Conservation (phyloP, 2,113 vertebrate genomes). For the Datnioides undecimradiatus region DNA sequence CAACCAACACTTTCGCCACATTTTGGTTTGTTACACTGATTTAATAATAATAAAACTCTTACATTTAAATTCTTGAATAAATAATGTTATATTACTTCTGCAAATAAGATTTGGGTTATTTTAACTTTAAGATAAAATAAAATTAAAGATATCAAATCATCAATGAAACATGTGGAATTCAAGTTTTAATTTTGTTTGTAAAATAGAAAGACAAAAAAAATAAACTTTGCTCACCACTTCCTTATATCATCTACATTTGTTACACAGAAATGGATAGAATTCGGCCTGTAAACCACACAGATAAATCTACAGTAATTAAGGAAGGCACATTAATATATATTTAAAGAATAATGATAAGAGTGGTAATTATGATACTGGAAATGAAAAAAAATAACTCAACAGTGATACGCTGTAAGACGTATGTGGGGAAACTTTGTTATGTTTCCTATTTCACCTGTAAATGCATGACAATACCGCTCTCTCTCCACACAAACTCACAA, state of each 20-base stretch:
- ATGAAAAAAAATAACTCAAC: neutral
- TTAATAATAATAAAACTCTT: neutral
- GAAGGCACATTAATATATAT: neutral
- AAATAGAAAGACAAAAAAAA: neutral
- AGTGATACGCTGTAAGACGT: neutral
- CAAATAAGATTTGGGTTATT: neutral
- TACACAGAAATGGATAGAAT: neutral
- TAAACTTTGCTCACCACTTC: neutral
- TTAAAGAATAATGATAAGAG: neutral
- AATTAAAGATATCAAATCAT: neutral
- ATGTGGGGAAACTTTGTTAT: slow-evolving; percentile 19
- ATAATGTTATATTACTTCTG: neutral
- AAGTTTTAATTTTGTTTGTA: neutral
- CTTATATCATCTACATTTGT: neutral
- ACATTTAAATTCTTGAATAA: neutral
- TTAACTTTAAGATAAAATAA: neutral
- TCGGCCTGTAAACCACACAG: neutral
- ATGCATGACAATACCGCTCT: slow-evolving; percentile 45
- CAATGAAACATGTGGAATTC: neutral
- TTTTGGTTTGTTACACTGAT: neutral
- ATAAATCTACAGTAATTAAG: neutral
- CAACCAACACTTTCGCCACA: neutral
- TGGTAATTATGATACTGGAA: neutral
- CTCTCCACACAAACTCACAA: slow-evolving; percentile 19
- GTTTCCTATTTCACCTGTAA: slow-evolving; percentile 40